These are phyloP conservation scores for Xylocopa sonorina DNA, from an alignment of 1,140 invertebrate genomes.

Conservation along the genomic window DNA sequence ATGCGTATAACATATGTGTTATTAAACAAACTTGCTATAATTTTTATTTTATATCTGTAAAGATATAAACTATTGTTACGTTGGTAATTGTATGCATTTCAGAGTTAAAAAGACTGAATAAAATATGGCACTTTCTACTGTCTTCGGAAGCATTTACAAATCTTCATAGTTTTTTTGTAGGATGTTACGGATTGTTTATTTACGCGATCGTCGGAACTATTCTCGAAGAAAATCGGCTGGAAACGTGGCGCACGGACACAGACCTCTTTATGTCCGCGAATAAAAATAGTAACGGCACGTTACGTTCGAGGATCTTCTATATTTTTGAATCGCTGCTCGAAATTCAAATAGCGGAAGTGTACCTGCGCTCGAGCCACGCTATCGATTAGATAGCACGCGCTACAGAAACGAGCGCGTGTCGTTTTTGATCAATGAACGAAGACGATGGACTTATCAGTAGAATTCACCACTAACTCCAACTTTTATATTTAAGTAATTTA, in stretches of 20 bases:
- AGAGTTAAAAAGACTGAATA: too few relatives aligned
- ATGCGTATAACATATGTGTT: too few relatives aligned
- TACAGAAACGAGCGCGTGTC: background rate
- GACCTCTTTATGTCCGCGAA: constrained; percentile 29
- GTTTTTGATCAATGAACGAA: constrained; percentile 37
- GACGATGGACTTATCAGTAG: background rate
- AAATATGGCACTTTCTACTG: too few relatives aligned
- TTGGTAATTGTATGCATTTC: too few relatives aligned
- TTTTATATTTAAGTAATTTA: background rate
- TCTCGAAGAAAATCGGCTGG: background rate
- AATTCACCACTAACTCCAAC: background rate
- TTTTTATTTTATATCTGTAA: too few relatives aligned
- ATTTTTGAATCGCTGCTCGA: constrained; percentile 26
- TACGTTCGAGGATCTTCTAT: background rate
- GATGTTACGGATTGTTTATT: background rate
- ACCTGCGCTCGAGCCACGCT: background rate
- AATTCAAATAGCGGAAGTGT: constrained; percentile 44
- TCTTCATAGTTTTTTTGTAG: background rate
- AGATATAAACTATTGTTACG: too few relatives aligned
- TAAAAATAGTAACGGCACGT: constrained; percentile 22
- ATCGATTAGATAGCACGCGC: constrained; percentile 34
- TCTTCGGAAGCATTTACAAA: background rate
- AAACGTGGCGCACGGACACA: constrained; percentile 1
- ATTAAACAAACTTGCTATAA: too few relatives aligned
- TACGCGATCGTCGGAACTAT: background rate